Evolutionary conservation across 2,113 vertebrate genomes (phyloP), one percentile per base, ranked within the genome.

Genomic region (Rhynchopsitta pachyrhyncha): DNA sequence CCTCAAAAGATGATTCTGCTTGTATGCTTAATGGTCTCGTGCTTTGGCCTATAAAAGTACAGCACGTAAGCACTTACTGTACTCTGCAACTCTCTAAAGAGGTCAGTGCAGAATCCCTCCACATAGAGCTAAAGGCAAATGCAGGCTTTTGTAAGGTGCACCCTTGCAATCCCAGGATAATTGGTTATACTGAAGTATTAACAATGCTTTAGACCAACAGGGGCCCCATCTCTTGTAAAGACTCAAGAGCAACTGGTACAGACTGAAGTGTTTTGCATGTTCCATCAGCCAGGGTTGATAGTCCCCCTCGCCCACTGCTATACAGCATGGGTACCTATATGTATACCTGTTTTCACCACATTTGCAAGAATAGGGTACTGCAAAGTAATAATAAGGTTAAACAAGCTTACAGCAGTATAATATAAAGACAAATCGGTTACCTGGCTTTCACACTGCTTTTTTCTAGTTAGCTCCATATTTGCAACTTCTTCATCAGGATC

Each of bases 401-500:
- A 4, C 2, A 28, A n/a, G 6, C 18, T 4, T 10, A 59, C 5
- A 20, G 6, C 7, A 50, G 22, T 0, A 15, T 2, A 9, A 66
- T 6, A 62, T 9, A 49, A 71, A 52, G 23, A 14, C 33, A 25
- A 6, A 10, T 18, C 1, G 1, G 18, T 87, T 97, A 99, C 99
- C 99, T 99, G 97, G 39, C 62, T 92, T 28, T 98, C 97, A 20
- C 97, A 97, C 17, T 97, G 98, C 93, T 98, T 99, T 97, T 98
- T 99, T 87, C 94, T 98, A 0, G 97, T 98, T 98, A 97, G 97
- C 91, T 99, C 97, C 55, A 95, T 95, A 67, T 97, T 92, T 31
- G 97, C 96, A 60, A 98, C 86, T 95, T 99, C 99, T 89, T 99
- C 99, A 86, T 99, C 99, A 2, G 98, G 97, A 96, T 99, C 99